Evolutionary conservation across 2,113 vertebrate species (phyloP), one percentile per base, ranked within the genome.

Genomic region (Neolamprologus falcicula): DNA sequence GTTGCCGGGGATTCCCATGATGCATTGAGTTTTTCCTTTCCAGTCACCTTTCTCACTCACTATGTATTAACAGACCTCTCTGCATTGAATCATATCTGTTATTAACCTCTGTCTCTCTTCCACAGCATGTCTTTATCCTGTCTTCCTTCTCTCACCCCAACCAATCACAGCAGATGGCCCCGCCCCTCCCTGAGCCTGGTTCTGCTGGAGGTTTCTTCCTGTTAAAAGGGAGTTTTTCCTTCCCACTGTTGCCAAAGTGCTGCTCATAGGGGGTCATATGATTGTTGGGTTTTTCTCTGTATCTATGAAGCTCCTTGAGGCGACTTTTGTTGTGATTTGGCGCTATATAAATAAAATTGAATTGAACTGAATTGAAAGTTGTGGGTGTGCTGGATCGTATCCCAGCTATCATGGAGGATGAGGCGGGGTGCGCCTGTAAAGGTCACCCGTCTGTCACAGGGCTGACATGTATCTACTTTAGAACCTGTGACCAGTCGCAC

Each of bases 281-380:
- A 54, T 3, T 21, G 52, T 54, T 54, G n/a, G n/a, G n/a, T 0
- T 12, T 4, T 12, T 54, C 52, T 54, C 52, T 54, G 52, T 21
- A 54, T 21, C 5, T 54, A 21, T 53, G 6, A 54, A 54, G 52
- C 1, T 0, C n/a, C 53, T 24, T 21, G n/a, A 24, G 53, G 53
- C 0, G n/a, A 21, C n/a, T 1, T 3, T 7, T 54, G 52, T 54
- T 54, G 52, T 54, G 52, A 54, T 54, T 54, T 54, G 52, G 10
- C 0, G 10, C 52, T 54, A 0, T 54, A 3, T 1, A 7, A 54
- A 54, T 54, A 54, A 54, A 21, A 24, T 0, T 21, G n/a, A 53
- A 50, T 19, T n/a, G 50, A 50, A 10, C 1, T 53, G 52, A 54
- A 21, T 54, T 54, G 52, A 54, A 21, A 54, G n/a, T 24, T 16